These are phyloP conservation scores for Gorsachius magnificus DNA, from an alignment of 2,797 vertebrate species.

Conservation along the genomic window DNA sequence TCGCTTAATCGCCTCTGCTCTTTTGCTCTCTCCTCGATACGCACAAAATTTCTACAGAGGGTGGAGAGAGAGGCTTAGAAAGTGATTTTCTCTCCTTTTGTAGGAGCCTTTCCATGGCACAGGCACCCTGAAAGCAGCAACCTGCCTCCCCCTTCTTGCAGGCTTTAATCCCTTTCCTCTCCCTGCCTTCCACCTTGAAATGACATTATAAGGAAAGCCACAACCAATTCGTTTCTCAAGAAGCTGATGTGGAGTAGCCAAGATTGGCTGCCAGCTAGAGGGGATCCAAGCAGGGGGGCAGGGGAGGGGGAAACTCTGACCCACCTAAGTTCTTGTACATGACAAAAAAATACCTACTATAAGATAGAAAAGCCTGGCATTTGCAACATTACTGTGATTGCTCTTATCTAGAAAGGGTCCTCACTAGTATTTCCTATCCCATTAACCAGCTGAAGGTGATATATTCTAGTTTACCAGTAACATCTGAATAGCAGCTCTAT, in stretches of 20 bases:
- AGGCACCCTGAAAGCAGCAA: neutral
- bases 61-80: neutral
- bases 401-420: neutral
- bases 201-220: neutral
- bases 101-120: neutral
- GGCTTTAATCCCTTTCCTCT: neutral
- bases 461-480: neutral
- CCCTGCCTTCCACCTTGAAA: neutral
- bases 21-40: accelerated
- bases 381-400: neutral
- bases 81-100: neutral
- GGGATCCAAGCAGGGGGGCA: neutral
- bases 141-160: neutral
- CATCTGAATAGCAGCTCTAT: neutral
- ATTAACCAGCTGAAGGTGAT: neutral
- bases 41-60: neutral
- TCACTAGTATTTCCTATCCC: neutral
- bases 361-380: neutral
- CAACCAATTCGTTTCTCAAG: neutral
- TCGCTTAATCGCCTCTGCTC: neutral
- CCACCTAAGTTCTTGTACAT: neutral
- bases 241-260: neutral
- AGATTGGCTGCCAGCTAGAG: neutral
- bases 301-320: neutral
- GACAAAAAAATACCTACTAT: neutral